A percentile compares a stretch with the other conserved stretches of the same genome.
These are phyloP conservation scores for Oeneis ivallda DNA, from an alignment of 2,888 invertebrate genomes.

Conservation along the genomic window DNA sequence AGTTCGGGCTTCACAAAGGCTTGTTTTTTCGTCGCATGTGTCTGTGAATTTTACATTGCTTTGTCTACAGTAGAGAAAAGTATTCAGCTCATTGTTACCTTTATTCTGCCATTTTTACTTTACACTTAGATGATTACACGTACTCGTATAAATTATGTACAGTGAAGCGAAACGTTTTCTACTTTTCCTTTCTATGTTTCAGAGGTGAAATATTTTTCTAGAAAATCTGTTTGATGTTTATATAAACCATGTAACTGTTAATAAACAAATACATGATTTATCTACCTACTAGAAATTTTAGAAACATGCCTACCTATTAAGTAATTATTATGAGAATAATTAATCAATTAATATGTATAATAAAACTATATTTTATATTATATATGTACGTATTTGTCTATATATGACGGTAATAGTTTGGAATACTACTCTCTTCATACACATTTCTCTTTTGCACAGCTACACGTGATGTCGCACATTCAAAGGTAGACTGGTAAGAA, in stretches of 20 bases:
- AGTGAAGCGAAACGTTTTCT: slow-evolving; percentile 41
- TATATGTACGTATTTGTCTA: too few relatives aligned
- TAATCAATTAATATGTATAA: too few relatives aligned
- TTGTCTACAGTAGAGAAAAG: slow-evolving; percentile 28
- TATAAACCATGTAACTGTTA: background rate
- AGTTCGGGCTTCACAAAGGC: slow-evolving; percentile 24
- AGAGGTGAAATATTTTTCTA: background rate
- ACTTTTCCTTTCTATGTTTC: background rate
- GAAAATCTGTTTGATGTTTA: background rate
- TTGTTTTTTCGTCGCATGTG: slow-evolving; percentile 25
- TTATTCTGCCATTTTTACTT: slow-evolving; percentile 36
- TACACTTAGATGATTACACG: slow-evolving; percentile 34
- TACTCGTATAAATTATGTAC: background rate
- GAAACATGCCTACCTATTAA: too few relatives aligned
- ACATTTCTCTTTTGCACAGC: too few relatives aligned
- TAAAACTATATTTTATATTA: too few relatives aligned
- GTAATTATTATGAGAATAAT: too few relatives aligned
- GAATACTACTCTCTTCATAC: too few relatives aligned
- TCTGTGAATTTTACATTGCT: slow-evolving; percentile 29
- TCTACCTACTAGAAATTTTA: too few relatives aligned
- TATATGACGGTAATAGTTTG: too few relatives aligned
- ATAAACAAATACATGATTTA: too few relatives aligned
- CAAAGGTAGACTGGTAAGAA: too few relatives aligned
- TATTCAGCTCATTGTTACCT: slow-evolving; percentile 31
- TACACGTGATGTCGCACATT: too few relatives aligned